These are phyloP conservation scores for Euproctis similis DNA, from an alignment of 2,888 invertebrate species.

Conservation along the genomic window DNA sequence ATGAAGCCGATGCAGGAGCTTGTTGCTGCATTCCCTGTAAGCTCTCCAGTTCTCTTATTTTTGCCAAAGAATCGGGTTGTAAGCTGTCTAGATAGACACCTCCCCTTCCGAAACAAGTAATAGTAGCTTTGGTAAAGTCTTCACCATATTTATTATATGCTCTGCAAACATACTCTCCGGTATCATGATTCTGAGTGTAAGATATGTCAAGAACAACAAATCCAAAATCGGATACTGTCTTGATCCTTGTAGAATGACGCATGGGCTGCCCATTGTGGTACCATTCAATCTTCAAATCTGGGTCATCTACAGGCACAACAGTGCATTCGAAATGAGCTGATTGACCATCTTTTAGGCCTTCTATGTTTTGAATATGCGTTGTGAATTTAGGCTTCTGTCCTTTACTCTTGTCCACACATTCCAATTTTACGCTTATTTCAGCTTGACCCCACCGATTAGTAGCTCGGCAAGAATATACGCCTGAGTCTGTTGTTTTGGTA, in stretches of 20 bases:
- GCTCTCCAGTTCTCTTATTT: constrained; percentile 90
- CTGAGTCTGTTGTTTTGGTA: constrained; percentile 94
- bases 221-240: constrained; percentile 95
- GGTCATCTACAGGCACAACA: constrained; percentile 94
- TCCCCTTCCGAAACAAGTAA: constrained; percentile 87
- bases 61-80: constrained; percentile 92
- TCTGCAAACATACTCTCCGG: constrained; percentile 94
- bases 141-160: constrained; percentile 94
- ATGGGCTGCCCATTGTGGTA: constrained; percentile 95
- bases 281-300: constrained; percentile 96
- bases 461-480: constrained; percentile 90
- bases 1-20: constrained; percentile 78
- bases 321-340: constrained; percentile 97
- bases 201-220: constrained; percentile 96
- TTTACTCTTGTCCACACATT: constrained; percentile 88
- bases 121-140: constrained; percentile 89
- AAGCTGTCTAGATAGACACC: constrained; percentile 92
- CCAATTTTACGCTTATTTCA: constrained; percentile 87
- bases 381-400: constrained; percentile 93
- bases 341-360: constrained; percentile 92
- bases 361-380: constrained; percentile 88
- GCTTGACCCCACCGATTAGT: constrained; percentile 93
- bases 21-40: constrained; percentile 80
- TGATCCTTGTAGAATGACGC: constrained; percentile 91
- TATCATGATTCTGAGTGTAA: constrained; percentile 94